Percentiles rank a stretch among this genome's conserved stretches.
Evolutionary conservation across 2,113 vertebrate species (phyloP).

Genomic region (Solenodon paradoxus): DNA sequence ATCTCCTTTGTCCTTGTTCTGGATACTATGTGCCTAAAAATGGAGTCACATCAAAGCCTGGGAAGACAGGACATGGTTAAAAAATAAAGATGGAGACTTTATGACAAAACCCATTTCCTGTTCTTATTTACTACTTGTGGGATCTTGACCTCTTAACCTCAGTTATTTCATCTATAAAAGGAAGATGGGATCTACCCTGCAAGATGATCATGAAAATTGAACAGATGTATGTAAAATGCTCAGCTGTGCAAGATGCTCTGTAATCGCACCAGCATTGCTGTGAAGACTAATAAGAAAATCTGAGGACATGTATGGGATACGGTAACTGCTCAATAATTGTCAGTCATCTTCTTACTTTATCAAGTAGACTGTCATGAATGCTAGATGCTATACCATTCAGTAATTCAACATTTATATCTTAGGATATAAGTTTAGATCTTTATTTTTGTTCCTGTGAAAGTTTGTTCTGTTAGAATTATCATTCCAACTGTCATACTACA

Average conservation of each 20-base stretch:
- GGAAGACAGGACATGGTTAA: not conserved
- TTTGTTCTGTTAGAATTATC: not conserved
- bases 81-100: not conserved
- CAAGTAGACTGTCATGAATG: not conserved
- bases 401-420: not conserved
- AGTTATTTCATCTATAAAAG: not conserved
- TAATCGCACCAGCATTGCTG: accelerated
- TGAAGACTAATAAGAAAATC: too few relatives aligned
- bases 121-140: not conserved
- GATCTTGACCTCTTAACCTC: not conserved
- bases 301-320: accelerated
- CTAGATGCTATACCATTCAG: not conserved
- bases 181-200: not conserved
- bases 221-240: not conserved
- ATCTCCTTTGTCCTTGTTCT: not conserved
- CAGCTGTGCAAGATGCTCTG: not conserved
- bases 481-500: not conserved
- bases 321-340: not conserved
- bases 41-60: too few relatives aligned
- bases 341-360: not conserved
- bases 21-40: not conserved
- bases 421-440: not conserved
- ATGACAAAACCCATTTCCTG: not conserved
- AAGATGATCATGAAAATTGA: not conserved
- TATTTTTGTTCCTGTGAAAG: not conserved